These are phyloP conservation scores for Danio jaintianensis DNA, from an alignment of 2,797 vertebrate species.

Conservation along the genomic window DNA sequence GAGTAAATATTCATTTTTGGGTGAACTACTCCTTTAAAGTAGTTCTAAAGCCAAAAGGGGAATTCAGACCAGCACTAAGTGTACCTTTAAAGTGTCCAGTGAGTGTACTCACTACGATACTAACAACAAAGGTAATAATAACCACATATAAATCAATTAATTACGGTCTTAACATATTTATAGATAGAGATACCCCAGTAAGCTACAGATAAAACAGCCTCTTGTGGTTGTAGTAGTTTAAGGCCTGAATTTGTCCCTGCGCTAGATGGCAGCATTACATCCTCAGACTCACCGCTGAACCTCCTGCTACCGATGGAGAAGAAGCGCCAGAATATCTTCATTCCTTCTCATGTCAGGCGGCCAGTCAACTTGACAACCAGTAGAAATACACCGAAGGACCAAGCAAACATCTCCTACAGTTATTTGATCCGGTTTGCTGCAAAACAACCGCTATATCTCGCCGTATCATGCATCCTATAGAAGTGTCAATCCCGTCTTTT, in stretches of 20 bases:
- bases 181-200: neutral
- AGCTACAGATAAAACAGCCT: neutral
- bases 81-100: too few species aligned
- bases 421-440: neutral
- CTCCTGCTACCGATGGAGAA: constrained; percentile 14
- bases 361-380: constrained; percentile 31
- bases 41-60: too few species aligned
- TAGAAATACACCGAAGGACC: neutral
- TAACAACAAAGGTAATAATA: too few species aligned
- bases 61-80: too few species aligned
- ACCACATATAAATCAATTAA: too few species aligned
- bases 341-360: constrained; percentile 30
- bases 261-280: constrained; percentile 58
- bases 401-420: neutral
- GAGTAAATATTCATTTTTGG: too few species aligned
- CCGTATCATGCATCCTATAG: constrained; percentile 76
- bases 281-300: neutral
- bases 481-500: constrained; percentile 93
- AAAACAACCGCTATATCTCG: neutral
- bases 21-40: too few species aligned
- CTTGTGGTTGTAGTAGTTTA: too few species aligned
- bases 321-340: constrained; percentile 31
- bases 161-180: too few species aligned
- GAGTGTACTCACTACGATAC: too few species aligned
- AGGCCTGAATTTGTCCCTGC: constrained; percentile 13